Base-by-base conservation (phyloP, 2,797 vertebrate genomes). In the Chelon auratus region DNA sequence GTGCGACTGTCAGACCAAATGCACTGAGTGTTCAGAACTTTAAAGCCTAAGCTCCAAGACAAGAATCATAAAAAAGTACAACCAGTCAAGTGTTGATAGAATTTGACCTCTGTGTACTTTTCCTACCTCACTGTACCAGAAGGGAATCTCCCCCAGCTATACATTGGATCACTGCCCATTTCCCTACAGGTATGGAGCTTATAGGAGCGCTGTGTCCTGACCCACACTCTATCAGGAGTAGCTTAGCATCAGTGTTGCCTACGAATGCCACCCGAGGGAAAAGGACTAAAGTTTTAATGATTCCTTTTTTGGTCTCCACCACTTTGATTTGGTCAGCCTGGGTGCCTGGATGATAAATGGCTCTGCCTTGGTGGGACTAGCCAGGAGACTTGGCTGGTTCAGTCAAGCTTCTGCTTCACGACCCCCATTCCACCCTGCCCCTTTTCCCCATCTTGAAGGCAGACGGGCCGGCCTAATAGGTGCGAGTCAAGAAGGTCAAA, bases 271-370 rank as follows among this genome's bases (percentile, higher is more conserved):
- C 69, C 78, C 70, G 0, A 53, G 90, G 89, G 92, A 86, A 82
- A 80, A 80, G 70, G 79, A 68, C 81, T 90, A 91, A 93, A 92
- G 88, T 93, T 93, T 93, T 95, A 94, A 95, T 93, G 91, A 92
- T 93, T 91, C 86, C 78, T 85, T 91, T 91, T 93, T 91, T 83
- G 82, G 88, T 89, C 82, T 87, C 79, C 57, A 72, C 73, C 79
- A 82, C 88, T 88, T 90, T 86, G 87, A 92, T 91, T 89, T 77
- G 77, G 87, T 88, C 79, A 78, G 85, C 81, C 87, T 54, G 51
- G 40, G 81, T 77, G 82, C 72, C 59, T 48, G 70, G 83, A 93
- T 94, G 93, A 95, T 95, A 86, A 94, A 95, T 94, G 92, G 82
- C 81, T 83, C 80, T 76, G 86, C 74, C 83, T 89, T 78, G 61